Percentiles rank a stretch among this genome's conserved stretches.
Conservation (phyloP, 1,140 invertebrate species). For the Tribolium castaneum region DNA sequence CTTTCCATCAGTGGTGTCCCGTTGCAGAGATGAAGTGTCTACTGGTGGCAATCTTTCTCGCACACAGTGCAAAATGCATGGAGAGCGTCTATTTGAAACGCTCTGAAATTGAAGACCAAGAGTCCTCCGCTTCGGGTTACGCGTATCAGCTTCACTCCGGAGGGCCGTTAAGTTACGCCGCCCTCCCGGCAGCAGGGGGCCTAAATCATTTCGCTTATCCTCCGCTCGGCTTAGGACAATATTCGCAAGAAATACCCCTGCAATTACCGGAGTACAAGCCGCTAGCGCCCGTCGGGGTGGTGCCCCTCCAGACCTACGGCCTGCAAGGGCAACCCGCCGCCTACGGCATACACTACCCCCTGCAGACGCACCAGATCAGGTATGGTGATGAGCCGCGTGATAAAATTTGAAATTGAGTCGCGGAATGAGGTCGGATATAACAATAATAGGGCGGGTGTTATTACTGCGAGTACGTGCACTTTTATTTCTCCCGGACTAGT, state of each 20-base stretch:
- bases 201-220: constrained; percentile 16
- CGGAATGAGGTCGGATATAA: neutral
- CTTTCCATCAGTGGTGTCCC: neutral
- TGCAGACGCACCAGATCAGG: constrained; percentile 4
- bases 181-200: neutral
- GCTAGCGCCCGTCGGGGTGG: neutral
- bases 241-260: constrained; percentile 18
- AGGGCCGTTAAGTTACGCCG: constrained; percentile 48
- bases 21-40: constrained; percentile 18
- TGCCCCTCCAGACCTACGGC: neutral
- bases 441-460: too few species aligned
- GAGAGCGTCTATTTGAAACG: constrained; percentile 44
- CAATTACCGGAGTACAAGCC: constrained; percentile 36
- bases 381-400: neutral
- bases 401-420: neutral
- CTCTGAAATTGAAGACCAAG: constrained; percentile 45
- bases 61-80: neutral
- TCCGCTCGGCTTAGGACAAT: constrained; percentile 6
- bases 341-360: neutral
- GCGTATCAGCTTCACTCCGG: constrained; percentile 47
- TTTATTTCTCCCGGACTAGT: too few species aligned
- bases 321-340: neutral
- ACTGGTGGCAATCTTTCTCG: neutral
- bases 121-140: constrained; percentile 50
- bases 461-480: too few species aligned